Conservation (phyloP, 2,888 invertebrate genomes). For the Asteroscopus sphinx region DNA sequence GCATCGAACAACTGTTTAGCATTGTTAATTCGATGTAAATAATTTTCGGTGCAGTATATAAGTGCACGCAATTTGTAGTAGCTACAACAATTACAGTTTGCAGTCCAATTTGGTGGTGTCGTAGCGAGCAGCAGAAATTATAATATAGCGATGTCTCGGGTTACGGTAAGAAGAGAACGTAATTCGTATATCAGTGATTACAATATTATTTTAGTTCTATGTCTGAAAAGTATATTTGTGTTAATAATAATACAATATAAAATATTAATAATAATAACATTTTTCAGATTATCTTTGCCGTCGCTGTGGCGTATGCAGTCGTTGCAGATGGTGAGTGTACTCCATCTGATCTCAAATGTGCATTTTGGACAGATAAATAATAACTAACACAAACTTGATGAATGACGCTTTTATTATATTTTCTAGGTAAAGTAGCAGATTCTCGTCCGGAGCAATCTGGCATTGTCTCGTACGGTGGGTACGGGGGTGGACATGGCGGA, state of each 20-base stretch:
- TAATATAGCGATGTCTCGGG: constrained; percentile 77
- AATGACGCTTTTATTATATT: background rate
- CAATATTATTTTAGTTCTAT: no score
- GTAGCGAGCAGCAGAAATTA: constrained; percentile 62
- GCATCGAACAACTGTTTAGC: constrained; percentile 76
- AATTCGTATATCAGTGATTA: background rate
- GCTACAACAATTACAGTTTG: constrained; percentile 74
- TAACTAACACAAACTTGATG: background rate
- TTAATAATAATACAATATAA: background rate
- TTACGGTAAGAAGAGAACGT: constrained; percentile 78
- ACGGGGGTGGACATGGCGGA: constrained; percentile 30
- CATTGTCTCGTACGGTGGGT: constrained; percentile 43
- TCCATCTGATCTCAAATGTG: background rate
- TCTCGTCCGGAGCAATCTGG: constrained; percentile 73
- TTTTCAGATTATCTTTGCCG: constrained; percentile 84
- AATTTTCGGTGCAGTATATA: constrained; percentile 85
- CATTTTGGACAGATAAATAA: background rate
- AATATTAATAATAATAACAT: background rate
- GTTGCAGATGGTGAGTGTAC: constrained; percentile 77
- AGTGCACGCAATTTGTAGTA: constrained; percentile 77
- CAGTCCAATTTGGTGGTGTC: constrained; percentile 73
- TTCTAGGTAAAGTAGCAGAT: constrained; percentile 65
- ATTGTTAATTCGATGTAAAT: constrained; percentile 86
- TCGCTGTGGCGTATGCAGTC: constrained; percentile 83
- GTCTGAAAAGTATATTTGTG: no score